Base-by-base conservation (phyloP, 2,888 invertebrate genomes). In the Cistogaster globosa region DNA sequence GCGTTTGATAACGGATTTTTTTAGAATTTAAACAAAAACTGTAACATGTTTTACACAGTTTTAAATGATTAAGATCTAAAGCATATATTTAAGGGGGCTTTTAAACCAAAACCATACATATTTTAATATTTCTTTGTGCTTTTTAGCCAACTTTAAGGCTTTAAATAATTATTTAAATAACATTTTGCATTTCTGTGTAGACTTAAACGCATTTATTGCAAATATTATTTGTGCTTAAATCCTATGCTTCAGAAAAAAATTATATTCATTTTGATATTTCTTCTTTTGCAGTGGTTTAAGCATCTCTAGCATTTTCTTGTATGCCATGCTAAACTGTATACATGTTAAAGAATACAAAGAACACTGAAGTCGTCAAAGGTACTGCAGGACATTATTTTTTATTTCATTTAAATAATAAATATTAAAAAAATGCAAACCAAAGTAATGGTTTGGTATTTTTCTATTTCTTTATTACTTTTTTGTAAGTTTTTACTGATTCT, bases 351-450 rank as follows among this genome's bases (percentile, higher is more conserved):
- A 16, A n/a, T 16, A 67, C 9, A n/a, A 57, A 69, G 42, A 22
- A 51, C 20, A 69, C 42, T 42, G n/a, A 57, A 42, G 12, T 12
- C 12, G 42, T 20, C 42, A 18, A 67, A 67, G 51, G 9, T 58
- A 71, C 12, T 48, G 36, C 60, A 72, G 48, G 22, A 62, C 38
- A 51, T 7, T 26, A 18, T 53, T 53, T 53, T 58, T 20, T 60
- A 16, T 12, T 20, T 36, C 62, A 62, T 62, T 72, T 72, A 62
- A 62, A 36, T 45, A 71, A 26, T n/a, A 45, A 72, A 60, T 48
- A 16, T n/a, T 48, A 72, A 32, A 51, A 20, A 7, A 16, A 14
- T 53, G 55, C 14, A 69, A 22, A 55, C 20, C 38, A 22, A 42
- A 38, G 0, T 67, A 18, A 16, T 67, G 32, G 12, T 53, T 36